A percentile compares a stretch with the other conserved stretches of the same genome.
Conservation (phyloP, 2,888 invertebrate species). For the Pyrocoelia pectoralis region DNA sequence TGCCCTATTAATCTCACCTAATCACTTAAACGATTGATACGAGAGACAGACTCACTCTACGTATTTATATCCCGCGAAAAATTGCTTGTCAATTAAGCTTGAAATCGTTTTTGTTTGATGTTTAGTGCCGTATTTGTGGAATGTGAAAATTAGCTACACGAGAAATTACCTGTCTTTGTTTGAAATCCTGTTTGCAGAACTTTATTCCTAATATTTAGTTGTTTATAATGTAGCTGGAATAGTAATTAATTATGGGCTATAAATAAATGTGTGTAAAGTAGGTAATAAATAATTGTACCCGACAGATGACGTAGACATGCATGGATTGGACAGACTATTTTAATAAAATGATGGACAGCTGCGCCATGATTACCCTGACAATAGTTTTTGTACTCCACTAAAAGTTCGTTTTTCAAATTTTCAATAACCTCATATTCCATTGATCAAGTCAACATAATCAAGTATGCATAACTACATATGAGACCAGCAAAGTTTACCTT, state of each 20-base stretch:
- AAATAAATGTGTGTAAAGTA: conserved; percentile 54
- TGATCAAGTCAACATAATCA: neutral
- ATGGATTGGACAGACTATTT: conserved; percentile 54
- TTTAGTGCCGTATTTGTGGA: conserved; percentile 20
- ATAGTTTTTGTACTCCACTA: conserved; percentile 17
- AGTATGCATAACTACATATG: neutral
- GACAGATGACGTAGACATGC: conserved; percentile 52
- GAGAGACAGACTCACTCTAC: conserved; percentile 37
- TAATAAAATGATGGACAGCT: conserved; percentile 54
- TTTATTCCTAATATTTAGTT: conserved; percentile 37
- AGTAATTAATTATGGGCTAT: conserved; percentile 54
- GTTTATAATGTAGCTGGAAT: conserved; percentile 37
- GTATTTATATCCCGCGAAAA: conserved; percentile 41
- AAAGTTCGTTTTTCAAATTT: conserved; percentile 4
- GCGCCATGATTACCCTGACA: conserved; percentile 42
- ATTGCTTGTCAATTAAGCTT: conserved; percentile 42
- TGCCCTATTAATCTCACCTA: conserved; percentile 47
- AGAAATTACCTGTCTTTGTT: conserved; percentile 26
- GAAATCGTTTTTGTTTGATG: conserved; percentile 21
- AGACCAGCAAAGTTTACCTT: neutral
- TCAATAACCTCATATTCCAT: conserved; percentile 4
- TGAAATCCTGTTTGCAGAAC: conserved; percentile 26
- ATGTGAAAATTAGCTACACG: conserved; percentile 21
- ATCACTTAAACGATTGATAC: conserved; percentile 41
- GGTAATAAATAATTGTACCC: conserved; percentile 56